These are phyloP conservation scores for Opisthocomus hoazin DNA, from an alignment of 2,113 vertebrate genomes.

Conservation along the genomic window DNA sequence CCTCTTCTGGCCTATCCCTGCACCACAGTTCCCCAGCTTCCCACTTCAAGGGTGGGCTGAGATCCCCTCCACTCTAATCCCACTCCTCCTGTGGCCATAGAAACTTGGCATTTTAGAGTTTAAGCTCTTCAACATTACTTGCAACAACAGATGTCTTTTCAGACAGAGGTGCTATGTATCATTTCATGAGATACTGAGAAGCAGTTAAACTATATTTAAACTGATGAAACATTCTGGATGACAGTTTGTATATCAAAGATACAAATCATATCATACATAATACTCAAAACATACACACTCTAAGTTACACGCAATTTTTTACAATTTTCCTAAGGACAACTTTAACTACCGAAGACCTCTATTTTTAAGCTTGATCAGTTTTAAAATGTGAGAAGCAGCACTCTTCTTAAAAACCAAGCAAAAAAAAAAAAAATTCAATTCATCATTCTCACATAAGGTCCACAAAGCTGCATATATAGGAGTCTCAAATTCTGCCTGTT, in stretches of 20 bases:
- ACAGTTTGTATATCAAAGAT: neutral
- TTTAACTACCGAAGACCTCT: neutral
- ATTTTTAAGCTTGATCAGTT: neutral
- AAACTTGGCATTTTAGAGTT: neutral
- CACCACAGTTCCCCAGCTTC: fast-evolving
- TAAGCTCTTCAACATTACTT: neutral
- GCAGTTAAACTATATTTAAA: neutral
- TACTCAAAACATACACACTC: neutral
- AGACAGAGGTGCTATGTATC: neutral
- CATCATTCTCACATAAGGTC: neutral
- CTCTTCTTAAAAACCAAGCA: neutral
- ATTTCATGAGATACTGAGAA: neutral
- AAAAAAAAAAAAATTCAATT: neutral
- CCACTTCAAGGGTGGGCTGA: neutral
- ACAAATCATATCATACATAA: neutral
- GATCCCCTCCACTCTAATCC: neutral
- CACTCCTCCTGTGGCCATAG: neutral
- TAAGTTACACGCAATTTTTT: neutral
- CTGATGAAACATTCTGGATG: neutral
- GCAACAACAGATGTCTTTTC: neutral
- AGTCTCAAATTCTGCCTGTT: neutral
- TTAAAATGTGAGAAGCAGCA: neutral
- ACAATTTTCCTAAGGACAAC: neutral
- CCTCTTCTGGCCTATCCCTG: neutral
- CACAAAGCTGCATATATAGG: neutral